Evolutionary conservation across 2,888 invertebrate genomes (phyloP).

Genomic region (Machimus atricapillus): DNA sequence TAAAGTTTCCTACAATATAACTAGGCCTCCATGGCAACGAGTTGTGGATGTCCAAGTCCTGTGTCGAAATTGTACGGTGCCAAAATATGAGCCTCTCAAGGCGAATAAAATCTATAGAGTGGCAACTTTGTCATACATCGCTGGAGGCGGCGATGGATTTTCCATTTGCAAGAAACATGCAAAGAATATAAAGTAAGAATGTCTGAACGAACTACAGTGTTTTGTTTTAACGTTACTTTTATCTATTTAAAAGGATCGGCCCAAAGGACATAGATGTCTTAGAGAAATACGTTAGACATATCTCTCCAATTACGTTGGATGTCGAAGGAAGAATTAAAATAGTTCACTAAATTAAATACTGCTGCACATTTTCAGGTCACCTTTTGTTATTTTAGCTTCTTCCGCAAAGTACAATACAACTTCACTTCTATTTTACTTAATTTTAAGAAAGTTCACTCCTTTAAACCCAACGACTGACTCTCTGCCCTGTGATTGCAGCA

Average conservation of each 20-base stretch:
- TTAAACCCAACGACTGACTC: too few species aligned
- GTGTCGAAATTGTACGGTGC: conserved; percentile 71
- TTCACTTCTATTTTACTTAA: too few species aligned
- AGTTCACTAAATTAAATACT: not conserved
- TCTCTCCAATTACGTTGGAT: conserved; percentile 51
- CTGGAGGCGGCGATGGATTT: conserved; percentile 76
- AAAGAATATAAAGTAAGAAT: conserved; percentile 55
- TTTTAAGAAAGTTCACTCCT: too few species aligned
- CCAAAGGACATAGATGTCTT: conserved; percentile 55
- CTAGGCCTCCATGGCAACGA: conserved; percentile 67
- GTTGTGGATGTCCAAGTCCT: conserved; percentile 67
- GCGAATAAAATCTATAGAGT: conserved; percentile 68
- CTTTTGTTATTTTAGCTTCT: too few species aligned
- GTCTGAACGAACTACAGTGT: not conserved
- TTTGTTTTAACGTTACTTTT: not conserved
- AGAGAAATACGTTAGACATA: conserved; percentile 51
- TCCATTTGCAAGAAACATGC: conserved; percentile 60
- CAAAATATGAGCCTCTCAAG: conserved; percentile 69
- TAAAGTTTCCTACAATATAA: conserved; percentile 66
- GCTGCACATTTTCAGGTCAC: too few species aligned
- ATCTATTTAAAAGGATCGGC: conserved; percentile 50
- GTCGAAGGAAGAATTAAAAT: conserved; percentile 52
- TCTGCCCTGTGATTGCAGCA: too few species aligned
- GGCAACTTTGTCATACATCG: conserved; percentile 68
- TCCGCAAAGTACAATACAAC: too few species aligned